Percentiles rank a stretch among this genome's conserved stretches.
phyloP scores from a whole-genome alignment of 2,797 vertebrate genomes.

The Spheniscus humboldti region DNA sequence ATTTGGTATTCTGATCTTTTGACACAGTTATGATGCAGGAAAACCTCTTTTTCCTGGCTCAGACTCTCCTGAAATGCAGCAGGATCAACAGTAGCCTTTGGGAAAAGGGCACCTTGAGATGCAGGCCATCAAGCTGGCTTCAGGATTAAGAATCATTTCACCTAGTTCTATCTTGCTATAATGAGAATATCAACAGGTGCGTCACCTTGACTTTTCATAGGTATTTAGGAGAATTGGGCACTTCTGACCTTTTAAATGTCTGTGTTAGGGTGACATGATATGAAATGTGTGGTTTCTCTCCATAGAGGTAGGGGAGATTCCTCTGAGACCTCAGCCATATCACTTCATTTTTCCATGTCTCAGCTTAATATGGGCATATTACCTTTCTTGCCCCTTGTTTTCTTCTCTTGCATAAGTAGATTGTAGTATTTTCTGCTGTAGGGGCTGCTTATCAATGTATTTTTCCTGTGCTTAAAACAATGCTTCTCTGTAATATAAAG shows the following conservation, averaged over 20 bases:
- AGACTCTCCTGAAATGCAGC: background rate
- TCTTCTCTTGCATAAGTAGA: background rate
- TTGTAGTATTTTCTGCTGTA: background rate
- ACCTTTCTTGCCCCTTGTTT: background rate
- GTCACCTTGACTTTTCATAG: background rate
- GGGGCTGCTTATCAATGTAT: background rate
- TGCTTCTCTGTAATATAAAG: background rate
- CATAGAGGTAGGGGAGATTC: background rate
- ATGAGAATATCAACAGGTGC: background rate
- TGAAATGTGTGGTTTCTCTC: background rate
- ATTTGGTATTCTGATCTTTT: background rate
- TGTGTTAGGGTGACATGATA: background rate
- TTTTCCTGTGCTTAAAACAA: background rate
- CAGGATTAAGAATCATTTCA: background rate
- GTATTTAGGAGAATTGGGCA: background rate
- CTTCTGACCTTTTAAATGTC: background rate
- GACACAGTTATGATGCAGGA: background rate
- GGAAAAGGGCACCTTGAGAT: background rate
- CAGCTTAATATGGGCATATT: background rate
- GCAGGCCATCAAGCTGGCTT: background rate
- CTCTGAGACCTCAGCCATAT: background rate
- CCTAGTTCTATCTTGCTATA: background rate
- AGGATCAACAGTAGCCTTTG: background rate
- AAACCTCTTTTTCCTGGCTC: background rate
- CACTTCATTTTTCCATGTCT: background rate